Base-by-base conservation (phyloP, 2,888 invertebrate species). In the Euplagia quadripunctaria region DNA sequence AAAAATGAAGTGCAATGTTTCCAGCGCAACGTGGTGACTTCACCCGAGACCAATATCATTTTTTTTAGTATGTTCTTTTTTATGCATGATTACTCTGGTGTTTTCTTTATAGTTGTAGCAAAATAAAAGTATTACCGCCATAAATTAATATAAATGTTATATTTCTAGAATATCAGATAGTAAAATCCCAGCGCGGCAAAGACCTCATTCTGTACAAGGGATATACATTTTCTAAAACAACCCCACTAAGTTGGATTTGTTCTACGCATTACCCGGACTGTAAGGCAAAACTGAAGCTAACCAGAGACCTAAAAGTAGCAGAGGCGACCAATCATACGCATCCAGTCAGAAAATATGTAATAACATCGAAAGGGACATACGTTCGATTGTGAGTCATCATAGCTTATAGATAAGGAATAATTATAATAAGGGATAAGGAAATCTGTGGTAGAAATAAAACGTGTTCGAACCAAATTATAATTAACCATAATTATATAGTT, bases 101-200 rank as follows among this genome's bases (percentile, higher is more conserved):
- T 55, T n/a, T 55, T 9, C n/a, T 55, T 55, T 55, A 9, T n/a
- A 55, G n/a, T 11, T n/a, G 55, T 55, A 55, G 9, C 9, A 11
- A 55, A 17, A 12, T 20, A 58, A 14, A 31, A 14, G 31, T 31
- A 14, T 31, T 20, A 58, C 20, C 14, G 4, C 42, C 20, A 16
- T 49, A 49, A 9, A 49, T 61, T 69, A 55, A 49, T 46, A 9
- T 7, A 31, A 46, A 1, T 31, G 9, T 46, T 14, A n/a, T 31
- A 20, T 41, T 73, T 73, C 52, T 65, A 73, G 73, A 73, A 12
- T 82, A 88, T 61, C 77, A 81, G 17, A 71, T 83, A 14, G 77
- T 88, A 20, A 74, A 73, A 49, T 89, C 89, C 0, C 89, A 90
- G 74, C 78, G 84, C 69, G 91, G 91, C 0, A 88, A 76, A 70